Evolutionary conservation across 2,797 vertebrate genomes (phyloP).

Genomic region (Halcyon chelicuti): DNA sequence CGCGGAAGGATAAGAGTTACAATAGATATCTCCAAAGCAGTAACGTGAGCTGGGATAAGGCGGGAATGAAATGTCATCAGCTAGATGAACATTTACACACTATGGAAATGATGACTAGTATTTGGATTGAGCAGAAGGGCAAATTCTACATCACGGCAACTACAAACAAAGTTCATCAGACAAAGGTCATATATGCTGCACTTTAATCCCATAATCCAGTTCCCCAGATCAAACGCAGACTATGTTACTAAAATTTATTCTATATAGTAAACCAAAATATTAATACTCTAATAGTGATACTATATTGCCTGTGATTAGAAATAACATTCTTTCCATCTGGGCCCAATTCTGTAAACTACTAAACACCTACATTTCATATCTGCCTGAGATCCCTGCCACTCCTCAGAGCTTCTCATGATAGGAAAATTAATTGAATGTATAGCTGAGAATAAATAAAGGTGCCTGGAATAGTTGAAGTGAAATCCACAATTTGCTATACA

Average conservation of each 20-base stretch:
- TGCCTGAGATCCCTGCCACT: not conserved
- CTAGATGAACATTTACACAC: not conserved
- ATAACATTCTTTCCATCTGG: not conserved
- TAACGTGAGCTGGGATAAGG: constrained; percentile 46
- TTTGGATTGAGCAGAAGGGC: constrained; percentile 58
- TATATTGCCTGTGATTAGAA: not conserved
- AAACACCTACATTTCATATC: not conserved
- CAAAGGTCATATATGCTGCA: not conserved
- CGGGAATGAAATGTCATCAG: not conserved
- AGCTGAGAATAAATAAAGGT: not conserved
- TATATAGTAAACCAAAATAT: not conserved
- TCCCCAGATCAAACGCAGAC: not conserved
- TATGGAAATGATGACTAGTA: constrained; percentile 46
- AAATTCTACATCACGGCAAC: constrained; percentile 27
- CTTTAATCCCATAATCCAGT: not conserved
- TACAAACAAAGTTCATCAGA: not conserved
- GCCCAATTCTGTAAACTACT: not conserved
- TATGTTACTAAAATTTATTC: not conserved
- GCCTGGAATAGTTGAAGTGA: not conserved
- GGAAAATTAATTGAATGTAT: not conserved
- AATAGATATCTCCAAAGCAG: constrained; percentile 54
- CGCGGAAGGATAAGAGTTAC: constrained; percentile 41
- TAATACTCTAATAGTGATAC: not conserved
- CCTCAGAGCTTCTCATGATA: not conserved
- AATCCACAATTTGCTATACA: not conserved